Conservation (phyloP, 1,140 invertebrate genomes). For the Chlorops oryzae region DNA sequence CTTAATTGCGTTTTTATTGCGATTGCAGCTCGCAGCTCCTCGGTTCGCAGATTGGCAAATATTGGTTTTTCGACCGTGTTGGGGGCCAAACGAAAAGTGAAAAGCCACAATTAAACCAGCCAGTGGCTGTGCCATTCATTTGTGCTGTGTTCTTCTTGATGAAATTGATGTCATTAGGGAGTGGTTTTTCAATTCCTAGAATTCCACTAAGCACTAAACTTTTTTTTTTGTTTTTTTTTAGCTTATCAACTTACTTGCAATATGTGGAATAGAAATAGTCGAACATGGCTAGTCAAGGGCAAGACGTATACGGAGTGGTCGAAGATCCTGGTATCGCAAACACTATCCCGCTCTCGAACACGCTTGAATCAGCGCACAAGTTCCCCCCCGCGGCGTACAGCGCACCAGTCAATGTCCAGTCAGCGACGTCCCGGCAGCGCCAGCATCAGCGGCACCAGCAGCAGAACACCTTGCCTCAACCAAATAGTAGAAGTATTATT, state of each 20-base stretch:
- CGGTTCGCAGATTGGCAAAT: too few relatives aligned
- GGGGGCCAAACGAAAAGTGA: conserved; percentile 19
- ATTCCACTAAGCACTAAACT: neutral
- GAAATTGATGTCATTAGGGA: neutral
- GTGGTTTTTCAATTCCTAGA: neutral
- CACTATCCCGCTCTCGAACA: too few relatives aligned
- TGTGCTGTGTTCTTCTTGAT: neutral
- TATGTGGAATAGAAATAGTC: conserved; percentile 18
- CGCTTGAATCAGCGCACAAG: too few relatives aligned
- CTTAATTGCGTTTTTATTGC: too few relatives aligned
- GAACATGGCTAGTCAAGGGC: conserved; percentile 41
- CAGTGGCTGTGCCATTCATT: conserved; percentile 8
- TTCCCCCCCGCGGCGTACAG: too few relatives aligned
- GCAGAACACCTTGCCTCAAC: conserved; percentile 29
- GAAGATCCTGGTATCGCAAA: too few relatives aligned
- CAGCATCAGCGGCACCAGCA: too few relatives aligned
- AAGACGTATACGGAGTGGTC: neutral
- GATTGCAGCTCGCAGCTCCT: too few relatives aligned
- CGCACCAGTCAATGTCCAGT: too few relatives aligned
- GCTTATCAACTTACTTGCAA: conserved; percentile 7
- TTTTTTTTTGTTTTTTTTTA: neutral
- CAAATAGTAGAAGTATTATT: conserved; percentile 48
- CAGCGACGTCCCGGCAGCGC: too few relatives aligned
- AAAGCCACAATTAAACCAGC: conserved; percentile 19
- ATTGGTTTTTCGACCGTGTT: too few relatives aligned